Conservation (phyloP, 2,797 vertebrate species). For the Sebastes dallii region DNA sequence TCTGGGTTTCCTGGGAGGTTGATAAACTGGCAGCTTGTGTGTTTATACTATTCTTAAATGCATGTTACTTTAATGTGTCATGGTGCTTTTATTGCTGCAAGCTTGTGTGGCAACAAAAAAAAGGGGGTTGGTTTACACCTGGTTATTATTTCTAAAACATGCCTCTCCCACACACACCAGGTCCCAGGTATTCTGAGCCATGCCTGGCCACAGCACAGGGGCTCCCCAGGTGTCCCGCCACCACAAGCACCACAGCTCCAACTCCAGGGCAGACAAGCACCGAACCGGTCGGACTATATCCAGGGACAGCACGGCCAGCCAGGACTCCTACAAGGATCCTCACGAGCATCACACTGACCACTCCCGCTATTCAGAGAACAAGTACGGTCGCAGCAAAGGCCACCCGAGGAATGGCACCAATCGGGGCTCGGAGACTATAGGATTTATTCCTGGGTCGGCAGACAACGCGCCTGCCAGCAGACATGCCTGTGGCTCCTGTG, state of each 20-base stretch:
- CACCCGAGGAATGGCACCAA: constrained; percentile 76
- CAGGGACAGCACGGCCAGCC: constrained; percentile 66
- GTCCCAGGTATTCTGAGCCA: constrained; percentile 85
- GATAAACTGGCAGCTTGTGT: not conserved
- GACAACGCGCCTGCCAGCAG: constrained; percentile 75
- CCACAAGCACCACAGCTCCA: constrained; percentile 58
- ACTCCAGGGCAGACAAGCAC: constrained; percentile 70
- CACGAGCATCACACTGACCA: constrained; percentile 54
- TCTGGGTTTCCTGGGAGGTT: not conserved
- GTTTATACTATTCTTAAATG: not conserved
- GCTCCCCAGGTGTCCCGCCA: constrained; percentile 75
- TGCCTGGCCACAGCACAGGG: constrained; percentile 88
- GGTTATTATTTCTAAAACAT: constrained; percentile 14
- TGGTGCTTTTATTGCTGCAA: constrained; percentile 1
- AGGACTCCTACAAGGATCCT: constrained; percentile 80
- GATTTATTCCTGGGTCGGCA: constrained; percentile 90
- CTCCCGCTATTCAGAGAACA: constrained; percentile 58
- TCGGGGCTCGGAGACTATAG: constrained; percentile 87
- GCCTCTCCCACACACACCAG: constrained; percentile 63
- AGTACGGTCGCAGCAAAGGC: constrained; percentile 64
- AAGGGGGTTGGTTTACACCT: not conserved
- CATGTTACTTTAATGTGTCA: not conserved
- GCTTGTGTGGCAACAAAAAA: not conserved
- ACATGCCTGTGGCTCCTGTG: constrained; percentile 85
- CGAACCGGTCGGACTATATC: constrained; percentile 62